Base-by-base conservation (phyloP, 1,140 invertebrate genomes). In the Bacillus rossius region DNA sequence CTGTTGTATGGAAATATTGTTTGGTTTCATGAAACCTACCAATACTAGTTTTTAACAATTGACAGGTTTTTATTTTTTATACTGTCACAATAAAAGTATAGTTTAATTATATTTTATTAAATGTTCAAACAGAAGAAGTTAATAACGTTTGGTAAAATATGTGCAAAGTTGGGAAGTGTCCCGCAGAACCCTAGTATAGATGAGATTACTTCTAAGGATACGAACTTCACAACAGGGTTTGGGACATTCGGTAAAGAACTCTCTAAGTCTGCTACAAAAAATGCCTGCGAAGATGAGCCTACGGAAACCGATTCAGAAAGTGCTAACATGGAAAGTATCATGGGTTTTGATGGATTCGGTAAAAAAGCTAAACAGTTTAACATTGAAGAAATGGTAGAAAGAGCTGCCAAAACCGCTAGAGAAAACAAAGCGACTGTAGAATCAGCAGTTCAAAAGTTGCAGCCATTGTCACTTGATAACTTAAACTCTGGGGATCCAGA, bases 281-380 rank as follows among this genome's bases (percentile, higher is more conserved):
- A 78, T 42, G 47, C 61, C 1, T 75, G 72, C 51, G 74, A 77
- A 67, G 85, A 87, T n/a, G 80, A 82, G 63, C 80, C 82, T 63
- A 79, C 87, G 2, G 78, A 85, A 19, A 84, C 87, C 17, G 86
- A 89, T 62, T 71, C 81, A 22, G 86, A 89, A 67, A 79, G 71
- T 20, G 79, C 85, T 61, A 79, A 84, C 59, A 72, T 89, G 0
- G 77, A 88, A 61, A 74, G 83, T 60, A 71, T 88, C 0, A 90
- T 89, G 86, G 88, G 88, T 1, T 86, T 89, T 50, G 81, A 81
- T 47, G 79, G 82, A 10, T 91, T 91, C 70, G 88, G 87, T 1
- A 88, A 88, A 61, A 89, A 89, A 66, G 87, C 87, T 0, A 87
- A 88, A 69, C 80, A 81, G 10, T 89, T 88, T 65, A 81, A 89